Conservation (phyloP, 2,888 invertebrate genomes). For the Bimastos eiseni region DNA sequence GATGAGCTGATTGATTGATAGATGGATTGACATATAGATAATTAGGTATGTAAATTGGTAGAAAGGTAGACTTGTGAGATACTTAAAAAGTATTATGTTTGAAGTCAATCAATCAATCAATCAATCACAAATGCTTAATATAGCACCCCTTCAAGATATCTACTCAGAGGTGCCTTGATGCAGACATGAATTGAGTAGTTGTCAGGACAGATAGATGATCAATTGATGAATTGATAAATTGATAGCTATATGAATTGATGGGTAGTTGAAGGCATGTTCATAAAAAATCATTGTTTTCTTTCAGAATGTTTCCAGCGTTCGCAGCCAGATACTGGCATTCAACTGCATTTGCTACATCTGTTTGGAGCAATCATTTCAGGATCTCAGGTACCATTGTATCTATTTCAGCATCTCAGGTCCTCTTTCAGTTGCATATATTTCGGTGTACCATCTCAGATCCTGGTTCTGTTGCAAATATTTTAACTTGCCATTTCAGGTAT, state of each 20-base stretch:
- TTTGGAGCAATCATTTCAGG: slow-evolving; percentile 69
- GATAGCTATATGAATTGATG: background rate
- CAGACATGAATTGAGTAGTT: no score
- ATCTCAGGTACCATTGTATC: slow-evolving; percentile 65
- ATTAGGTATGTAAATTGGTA: no score
- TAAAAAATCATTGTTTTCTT: slow-evolving; percentile 36
- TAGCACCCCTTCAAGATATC: no score
- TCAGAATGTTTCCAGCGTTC: slow-evolving; percentile 60
- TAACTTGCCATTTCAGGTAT: slow-evolving; percentile 70
- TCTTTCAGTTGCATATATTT: slow-evolving; percentile 54
- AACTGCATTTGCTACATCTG: slow-evolving; percentile 63
- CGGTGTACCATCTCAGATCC: slow-evolving; percentile 70
- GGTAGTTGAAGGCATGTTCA: background rate
- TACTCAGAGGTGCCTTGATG: no score
- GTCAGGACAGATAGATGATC: no score
- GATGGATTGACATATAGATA: no score
- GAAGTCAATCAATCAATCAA: no score
- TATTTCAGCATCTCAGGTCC: slow-evolving; percentile 69
- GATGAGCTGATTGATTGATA: no score
- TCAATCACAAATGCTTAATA: no score
- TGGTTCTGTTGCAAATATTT: slow-evolving; percentile 54
- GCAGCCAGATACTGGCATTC: slow-evolving; percentile 55
- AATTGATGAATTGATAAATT: no score
- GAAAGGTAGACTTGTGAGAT: no score
- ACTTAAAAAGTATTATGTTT: no score